Conservation (phyloP, 1,140 invertebrate genomes). For the Bombus fervidus region DNA sequence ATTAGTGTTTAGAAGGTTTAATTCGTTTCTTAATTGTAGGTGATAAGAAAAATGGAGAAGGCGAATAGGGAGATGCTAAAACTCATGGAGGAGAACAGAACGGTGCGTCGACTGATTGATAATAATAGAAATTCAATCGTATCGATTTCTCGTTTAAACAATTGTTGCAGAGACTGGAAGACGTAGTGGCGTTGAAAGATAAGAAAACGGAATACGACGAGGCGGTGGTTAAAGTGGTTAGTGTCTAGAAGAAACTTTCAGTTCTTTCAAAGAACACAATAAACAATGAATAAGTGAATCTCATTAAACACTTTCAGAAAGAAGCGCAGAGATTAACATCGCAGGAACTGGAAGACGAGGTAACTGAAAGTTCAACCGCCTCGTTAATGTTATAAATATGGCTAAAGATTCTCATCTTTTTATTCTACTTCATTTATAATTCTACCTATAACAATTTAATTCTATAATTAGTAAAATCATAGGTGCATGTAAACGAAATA, state of each 20-base stretch:
- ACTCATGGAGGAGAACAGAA: conserved; percentile 70
- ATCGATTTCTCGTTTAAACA: neutral
- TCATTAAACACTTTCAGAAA: conserved; percentile 62
- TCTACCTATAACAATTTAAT: neutral
- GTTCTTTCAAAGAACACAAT: neutral
- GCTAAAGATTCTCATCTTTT: neutral
- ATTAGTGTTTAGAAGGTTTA: neutral
- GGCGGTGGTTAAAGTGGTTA: conserved; percentile 71
- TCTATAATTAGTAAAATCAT: too few species aligned
- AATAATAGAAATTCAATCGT: neutral
- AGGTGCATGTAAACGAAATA: too few species aligned
- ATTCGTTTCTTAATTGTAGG: conserved; percentile 50
- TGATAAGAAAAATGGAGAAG: conserved; percentile 73
- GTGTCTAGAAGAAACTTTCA: conserved; percentile 7
- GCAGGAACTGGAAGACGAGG: conserved; percentile 68
- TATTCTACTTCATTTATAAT: neutral
- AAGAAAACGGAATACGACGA: conserved; percentile 75
- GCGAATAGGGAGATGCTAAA: conserved; percentile 71
- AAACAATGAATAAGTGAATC: neutral
- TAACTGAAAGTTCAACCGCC: conserved; percentile 45
- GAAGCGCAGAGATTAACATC: conserved; percentile 67
- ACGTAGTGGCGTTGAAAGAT: conserved; percentile 69
- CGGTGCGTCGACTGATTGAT: conserved; percentile 62
- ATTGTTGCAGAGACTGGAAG: conserved; percentile 69
- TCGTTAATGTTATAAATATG: accelerated